Percentiles rank a stretch among this genome's conserved stretches.
Evolutionary conservation across 2,113 vertebrate genomes (phyloP).

Genomic region (Chrysemys picta): DNA sequence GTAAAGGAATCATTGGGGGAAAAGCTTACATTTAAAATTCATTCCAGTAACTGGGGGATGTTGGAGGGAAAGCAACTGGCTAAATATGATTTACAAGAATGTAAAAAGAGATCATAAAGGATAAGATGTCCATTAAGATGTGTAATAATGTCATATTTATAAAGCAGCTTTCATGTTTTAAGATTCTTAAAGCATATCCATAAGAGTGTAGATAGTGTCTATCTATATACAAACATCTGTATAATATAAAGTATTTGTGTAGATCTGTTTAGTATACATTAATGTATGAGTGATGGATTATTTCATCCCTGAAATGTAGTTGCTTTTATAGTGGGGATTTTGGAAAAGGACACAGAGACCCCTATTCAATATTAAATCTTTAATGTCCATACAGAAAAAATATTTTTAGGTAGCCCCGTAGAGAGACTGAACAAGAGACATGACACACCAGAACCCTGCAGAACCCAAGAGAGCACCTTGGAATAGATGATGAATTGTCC

Average conservation of each 20-base stretch:
- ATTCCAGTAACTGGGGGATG: constrained; percentile 30
- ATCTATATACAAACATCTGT: neutral
- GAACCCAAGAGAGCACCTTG: neutral
- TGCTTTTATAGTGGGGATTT: neutral
- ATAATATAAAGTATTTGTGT: neutral
- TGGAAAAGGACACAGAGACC: neutral
- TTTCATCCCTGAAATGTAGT: neutral
- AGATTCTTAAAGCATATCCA: neutral
- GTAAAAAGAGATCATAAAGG: constrained; percentile 53
- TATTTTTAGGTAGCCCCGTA: neutral
- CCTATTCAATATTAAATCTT: neutral
- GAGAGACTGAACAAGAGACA: neutral
- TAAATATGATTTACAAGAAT: constrained; percentile 62
- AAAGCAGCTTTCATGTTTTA: constrained; percentile 38
- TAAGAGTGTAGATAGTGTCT: neutral
- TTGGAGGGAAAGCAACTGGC: constrained; percentile 52
- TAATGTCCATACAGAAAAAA: neutral
- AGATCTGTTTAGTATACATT: neutral
- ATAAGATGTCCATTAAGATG: constrained; percentile 60
- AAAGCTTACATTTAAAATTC: constrained; percentile 44
- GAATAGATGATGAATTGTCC: neutral
- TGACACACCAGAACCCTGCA: neutral
- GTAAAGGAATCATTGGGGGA: neutral
- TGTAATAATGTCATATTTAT: constrained; percentile 27
- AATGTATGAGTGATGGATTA: neutral